These are phyloP conservation scores for Spilogale gracilis DNA, from an alignment of 2,113 vertebrate genomes.

Conservation along the genomic window DNA sequence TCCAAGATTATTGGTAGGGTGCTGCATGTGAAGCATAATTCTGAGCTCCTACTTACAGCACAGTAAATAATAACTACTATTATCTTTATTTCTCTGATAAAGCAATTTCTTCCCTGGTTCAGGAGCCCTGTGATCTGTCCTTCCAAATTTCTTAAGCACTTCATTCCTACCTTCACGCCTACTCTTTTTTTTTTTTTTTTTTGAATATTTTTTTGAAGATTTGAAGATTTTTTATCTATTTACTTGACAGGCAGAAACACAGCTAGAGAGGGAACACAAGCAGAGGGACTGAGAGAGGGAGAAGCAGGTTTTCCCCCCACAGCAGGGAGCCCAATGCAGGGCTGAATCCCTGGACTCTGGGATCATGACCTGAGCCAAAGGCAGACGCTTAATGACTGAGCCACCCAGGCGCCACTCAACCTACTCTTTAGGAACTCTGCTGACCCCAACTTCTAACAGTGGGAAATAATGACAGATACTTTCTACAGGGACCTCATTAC, in stretches of 20 bases:
- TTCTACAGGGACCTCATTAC: neutral
- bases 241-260: too few species aligned
- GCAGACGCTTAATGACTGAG: too few species aligned
- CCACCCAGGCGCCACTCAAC: too few species aligned
- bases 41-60: neutral
- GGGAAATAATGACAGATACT: neutral
- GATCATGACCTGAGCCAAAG: too few species aligned
- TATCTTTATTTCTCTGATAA: neutral
- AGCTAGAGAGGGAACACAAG: too few species aligned
- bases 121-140: neutral
- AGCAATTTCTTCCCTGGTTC: neutral
- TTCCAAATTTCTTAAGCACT: neutral
- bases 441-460: neutral
- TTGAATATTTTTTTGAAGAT: too few species aligned
- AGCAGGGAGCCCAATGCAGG: too few species aligned
- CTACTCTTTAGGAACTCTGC: neutral
- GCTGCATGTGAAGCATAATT: neutral
- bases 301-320: too few species aligned
- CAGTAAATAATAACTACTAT: neutral
- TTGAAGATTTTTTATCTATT: too few species aligned
- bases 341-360: too few species aligned
- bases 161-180: neutral
- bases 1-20: neutral
- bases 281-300: too few species aligned
- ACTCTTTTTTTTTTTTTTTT: neutral